These are phyloP conservation scores for Protaetia brevitarsis DNA, from an alignment of 1,140 invertebrate genomes.

Conservation along the genomic window DNA sequence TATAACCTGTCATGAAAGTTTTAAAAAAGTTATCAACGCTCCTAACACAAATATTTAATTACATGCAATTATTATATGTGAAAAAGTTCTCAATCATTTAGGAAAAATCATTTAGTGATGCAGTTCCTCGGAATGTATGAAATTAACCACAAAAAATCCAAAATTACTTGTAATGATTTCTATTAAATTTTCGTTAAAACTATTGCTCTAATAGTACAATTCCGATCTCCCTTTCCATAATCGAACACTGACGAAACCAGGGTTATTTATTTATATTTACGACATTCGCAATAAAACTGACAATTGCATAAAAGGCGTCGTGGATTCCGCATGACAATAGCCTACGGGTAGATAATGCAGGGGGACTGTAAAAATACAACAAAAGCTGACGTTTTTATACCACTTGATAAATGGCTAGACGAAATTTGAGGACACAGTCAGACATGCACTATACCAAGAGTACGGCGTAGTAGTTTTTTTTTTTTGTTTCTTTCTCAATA, in stretches of 20 bases:
- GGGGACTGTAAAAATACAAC: slow-evolving; percentile 13
- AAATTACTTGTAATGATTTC: too few species aligned
- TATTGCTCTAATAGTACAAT: too few species aligned
- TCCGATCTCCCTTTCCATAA: neutral
- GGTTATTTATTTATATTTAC: slow-evolving; percentile 19
- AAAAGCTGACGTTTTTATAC: slow-evolving; percentile 1
- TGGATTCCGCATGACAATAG: neutral
- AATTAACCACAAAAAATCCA: too few species aligned
- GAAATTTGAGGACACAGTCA: neutral
- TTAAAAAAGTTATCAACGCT: too few species aligned
- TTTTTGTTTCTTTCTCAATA: neutral
- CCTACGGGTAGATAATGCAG: neutral
- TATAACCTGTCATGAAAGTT: too few species aligned
- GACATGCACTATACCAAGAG: neutral
- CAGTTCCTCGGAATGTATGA: too few species aligned
- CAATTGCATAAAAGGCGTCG: slow-evolving; percentile 15
- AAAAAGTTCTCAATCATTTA: too few species aligned
- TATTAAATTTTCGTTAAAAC: neutral
- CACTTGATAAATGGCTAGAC: slow-evolving; percentile 6
- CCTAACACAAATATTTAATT: too few species aligned
- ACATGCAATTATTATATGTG: too few species aligned
- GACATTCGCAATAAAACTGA: neutral
- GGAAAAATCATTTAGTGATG: too few species aligned
- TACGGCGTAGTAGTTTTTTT: neutral
- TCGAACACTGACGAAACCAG: neutral